Conservation (phyloP, 2,113 vertebrate species). For the Dinomys branickii region DNA sequence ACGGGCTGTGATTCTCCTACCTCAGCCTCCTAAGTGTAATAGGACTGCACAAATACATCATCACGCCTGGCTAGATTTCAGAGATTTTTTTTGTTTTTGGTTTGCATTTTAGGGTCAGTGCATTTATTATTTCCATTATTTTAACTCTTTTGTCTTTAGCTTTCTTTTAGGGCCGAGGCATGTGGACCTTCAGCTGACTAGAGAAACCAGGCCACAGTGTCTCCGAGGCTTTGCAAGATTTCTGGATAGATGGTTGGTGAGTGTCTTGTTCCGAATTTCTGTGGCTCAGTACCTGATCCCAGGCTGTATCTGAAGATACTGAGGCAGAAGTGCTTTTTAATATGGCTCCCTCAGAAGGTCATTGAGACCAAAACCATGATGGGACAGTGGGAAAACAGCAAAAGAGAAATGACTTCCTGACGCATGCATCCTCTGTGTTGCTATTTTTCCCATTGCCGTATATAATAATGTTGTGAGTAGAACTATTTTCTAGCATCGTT, state of each 20-base stretch:
- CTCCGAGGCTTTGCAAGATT: background rate
- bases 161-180: background rate
- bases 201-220: background rate
- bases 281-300: background rate
- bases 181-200: background rate
- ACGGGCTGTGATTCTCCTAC: background rate
- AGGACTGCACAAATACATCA: background rate
- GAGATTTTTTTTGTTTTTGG: background rate
- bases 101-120: background rate
- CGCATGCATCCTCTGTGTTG: background rate
- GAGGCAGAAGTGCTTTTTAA: background rate
- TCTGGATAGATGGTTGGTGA: background rate
- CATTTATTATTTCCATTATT: background rate
- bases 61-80: background rate
- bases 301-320: background rate
- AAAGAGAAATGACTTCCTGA: background rate
- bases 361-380: background rate
- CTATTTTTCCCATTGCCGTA: background rate
- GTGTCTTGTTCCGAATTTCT: background rate
- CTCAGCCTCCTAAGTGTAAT: background rate
- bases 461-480: background rate
- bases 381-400: background rate
- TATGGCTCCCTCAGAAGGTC: background rate
- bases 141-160: background rate
- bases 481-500: background rate